phyloP scores from a whole-genome alignment of 2,888 invertebrate genomes.

The Sphaerophoria rueppellii region DNA sequence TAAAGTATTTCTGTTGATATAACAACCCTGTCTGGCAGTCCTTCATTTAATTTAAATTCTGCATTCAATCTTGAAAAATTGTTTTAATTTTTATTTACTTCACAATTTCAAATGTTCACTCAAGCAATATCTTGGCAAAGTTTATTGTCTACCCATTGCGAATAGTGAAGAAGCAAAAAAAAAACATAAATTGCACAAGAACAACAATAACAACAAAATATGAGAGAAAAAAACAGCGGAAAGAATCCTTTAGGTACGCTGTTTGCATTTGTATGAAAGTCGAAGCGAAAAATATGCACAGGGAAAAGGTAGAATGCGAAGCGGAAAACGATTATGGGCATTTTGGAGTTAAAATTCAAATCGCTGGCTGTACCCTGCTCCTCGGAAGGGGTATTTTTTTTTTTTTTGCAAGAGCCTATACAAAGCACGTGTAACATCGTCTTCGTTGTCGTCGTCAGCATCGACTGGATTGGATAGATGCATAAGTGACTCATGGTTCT shows the following conservation, averaged over 20 bases:
- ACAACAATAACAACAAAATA: constrained; percentile 9
- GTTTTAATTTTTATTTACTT: constrained; percentile 31
- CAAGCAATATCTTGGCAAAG: constrained; percentile 54
- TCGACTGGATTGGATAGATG: constrained; percentile 18
- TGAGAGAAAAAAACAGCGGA: constrained; percentile 15
- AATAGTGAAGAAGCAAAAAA: constrained; percentile 24
- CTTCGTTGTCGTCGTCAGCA: background rate
- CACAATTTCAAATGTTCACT: constrained; percentile 49
- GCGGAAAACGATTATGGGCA: constrained; percentile 62
- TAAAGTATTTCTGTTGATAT: background rate
- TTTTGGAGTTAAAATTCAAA: constrained; percentile 60
- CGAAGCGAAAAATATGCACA: constrained; percentile 30
- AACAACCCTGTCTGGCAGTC: background rate
- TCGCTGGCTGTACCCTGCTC: constrained; percentile 53
- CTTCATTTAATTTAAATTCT: background rate
- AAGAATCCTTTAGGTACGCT: constrained; percentile 58
- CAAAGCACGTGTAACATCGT: constrained; percentile 22
- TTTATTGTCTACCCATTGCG: constrained; percentile 49
- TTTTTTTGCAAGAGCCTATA: constrained; percentile 1
- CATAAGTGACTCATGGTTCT: constrained; percentile 30
- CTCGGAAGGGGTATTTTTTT: constrained; percentile 17
- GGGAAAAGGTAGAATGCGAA: constrained; percentile 55
- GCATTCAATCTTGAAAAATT: constrained; percentile 7
- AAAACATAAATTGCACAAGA: constrained; percentile 41
- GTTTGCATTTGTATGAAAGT: constrained; percentile 17